These are phyloP conservation scores for Otis tarda DNA, from an alignment of 2,113 vertebrate species.

Conservation along the genomic window DNA sequence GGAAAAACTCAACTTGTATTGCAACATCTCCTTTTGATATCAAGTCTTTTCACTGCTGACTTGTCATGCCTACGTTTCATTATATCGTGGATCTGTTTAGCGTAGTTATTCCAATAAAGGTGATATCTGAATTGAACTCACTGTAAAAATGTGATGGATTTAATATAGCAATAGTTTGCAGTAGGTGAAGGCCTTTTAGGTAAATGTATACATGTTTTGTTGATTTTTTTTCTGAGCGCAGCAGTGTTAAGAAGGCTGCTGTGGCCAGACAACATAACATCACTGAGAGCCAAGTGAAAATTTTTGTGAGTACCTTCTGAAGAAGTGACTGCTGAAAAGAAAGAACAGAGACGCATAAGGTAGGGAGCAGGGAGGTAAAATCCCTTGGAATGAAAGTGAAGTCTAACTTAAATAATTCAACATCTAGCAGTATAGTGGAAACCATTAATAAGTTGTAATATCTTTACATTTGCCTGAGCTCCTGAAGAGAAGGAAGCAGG, in stretches of 20 bases:
- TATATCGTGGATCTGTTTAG: background rate
- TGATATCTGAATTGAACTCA: background rate
- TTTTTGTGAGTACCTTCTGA: background rate
- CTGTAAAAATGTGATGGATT: background rate
- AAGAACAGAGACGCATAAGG: background rate
- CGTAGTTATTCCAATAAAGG: background rate
- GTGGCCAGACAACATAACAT: background rate
- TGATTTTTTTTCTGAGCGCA: background rate
- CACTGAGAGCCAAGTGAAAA: background rate
- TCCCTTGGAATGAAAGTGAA: background rate
- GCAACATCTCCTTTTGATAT: background rate
- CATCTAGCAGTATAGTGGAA: background rate
- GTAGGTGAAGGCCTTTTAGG: background rate
- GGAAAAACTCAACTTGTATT: background rate
- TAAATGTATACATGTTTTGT: rapidly evolving
- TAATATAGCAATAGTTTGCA: background rate
- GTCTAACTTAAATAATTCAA: background rate
- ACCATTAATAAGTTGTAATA: background rate
- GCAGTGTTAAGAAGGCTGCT: too few species aligned
- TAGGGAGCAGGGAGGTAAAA: background rate
- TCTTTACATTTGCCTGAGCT: background rate
- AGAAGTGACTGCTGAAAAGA: background rate
- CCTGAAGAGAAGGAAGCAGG: background rate
- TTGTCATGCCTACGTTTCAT: background rate
- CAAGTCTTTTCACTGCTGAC: background rate